These are phyloP conservation scores for Mallotus villosus DNA, from an alignment of 2,797 vertebrate species.

Conservation along the genomic window DNA sequence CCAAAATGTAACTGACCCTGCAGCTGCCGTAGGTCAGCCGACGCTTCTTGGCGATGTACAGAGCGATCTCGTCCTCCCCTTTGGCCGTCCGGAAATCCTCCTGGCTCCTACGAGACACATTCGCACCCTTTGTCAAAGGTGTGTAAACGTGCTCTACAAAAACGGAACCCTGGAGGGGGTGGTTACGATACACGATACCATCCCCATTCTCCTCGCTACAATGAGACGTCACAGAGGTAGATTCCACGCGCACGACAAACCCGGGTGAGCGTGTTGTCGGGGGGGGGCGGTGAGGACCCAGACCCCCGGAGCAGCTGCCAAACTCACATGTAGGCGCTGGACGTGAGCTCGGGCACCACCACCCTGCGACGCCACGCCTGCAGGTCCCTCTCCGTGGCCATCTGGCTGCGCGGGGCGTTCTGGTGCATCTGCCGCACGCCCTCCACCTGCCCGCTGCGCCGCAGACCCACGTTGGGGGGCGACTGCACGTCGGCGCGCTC, in stretches of 20 bases:
- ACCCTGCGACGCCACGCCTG: constrained; percentile 93
- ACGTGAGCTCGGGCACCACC: constrained; percentile 88
- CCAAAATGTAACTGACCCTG: constrained; percentile 55
- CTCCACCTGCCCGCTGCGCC: constrained; percentile 95
- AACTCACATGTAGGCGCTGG: constrained; percentile 80
- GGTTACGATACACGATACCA: too few relatives aligned
- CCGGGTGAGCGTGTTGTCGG: too few relatives aligned
- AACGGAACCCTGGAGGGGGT: too few relatives aligned
- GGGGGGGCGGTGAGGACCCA: not conserved
- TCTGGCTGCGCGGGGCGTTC: constrained; percentile 94
- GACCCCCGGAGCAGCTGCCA: too few relatives aligned
- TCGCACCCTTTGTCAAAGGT: not conserved
- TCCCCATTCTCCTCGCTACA: too few relatives aligned
- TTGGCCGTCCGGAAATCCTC: constrained; percentile 81
- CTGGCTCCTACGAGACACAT: constrained; percentile 75
- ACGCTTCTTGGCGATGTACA: constrained; percentile 83
- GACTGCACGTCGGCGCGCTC: constrained; percentile 88
- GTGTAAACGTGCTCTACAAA: not conserved
- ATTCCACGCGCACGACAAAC: not conserved
- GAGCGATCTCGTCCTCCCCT: constrained; percentile 86
- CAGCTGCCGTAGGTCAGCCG: constrained; percentile 76
- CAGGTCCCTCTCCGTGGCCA: constrained; percentile 91
- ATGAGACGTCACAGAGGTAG: too few relatives aligned
- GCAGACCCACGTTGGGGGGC: constrained; percentile 89
- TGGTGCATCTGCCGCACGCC: constrained; percentile 97